phyloP scores from a whole-genome alignment of 2,888 invertebrate species.

The Drosophila phalerata region DNA sequence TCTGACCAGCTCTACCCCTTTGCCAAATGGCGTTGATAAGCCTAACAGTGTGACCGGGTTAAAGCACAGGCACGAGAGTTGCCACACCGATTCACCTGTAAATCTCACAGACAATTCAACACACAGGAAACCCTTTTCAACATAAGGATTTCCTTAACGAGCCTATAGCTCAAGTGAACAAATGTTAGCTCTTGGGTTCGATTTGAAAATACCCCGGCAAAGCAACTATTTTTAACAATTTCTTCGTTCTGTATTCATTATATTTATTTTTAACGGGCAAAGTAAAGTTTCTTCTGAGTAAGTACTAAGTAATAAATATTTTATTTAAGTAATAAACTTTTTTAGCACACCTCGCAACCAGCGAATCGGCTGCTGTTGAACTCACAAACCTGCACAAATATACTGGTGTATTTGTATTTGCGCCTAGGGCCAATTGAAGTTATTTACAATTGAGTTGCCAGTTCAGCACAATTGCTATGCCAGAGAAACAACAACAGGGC shows the following conservation, averaged over 20 bases:
- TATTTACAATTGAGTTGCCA: conserved; percentile 76
- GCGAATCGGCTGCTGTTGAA: conserved; percentile 27
- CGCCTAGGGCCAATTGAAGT: conserved; percentile 71
- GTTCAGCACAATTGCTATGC: conserved; percentile 64
- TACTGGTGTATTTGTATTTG: conserved; percentile 47
- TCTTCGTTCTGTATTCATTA: too few relatives aligned
- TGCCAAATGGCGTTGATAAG: conserved; percentile 48
- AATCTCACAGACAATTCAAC: too few relatives aligned
- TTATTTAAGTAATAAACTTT: not conserved
- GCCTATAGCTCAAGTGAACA: too few relatives aligned
- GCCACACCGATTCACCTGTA: not conserved
- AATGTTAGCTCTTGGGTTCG: too few relatives aligned
- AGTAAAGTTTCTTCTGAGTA: too few relatives aligned
- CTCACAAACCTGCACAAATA: conserved; percentile 41
- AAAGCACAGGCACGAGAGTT: conserved; percentile 16
- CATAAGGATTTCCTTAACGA: too few relatives aligned
- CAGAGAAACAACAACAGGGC: conserved; percentile 30
- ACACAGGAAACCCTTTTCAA: too few relatives aligned
- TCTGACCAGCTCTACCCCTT: conserved; percentile 9
- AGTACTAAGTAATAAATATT: too few relatives aligned
- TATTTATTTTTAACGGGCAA: too few relatives aligned
- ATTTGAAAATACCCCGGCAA: too few relatives aligned
- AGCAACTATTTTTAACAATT: too few relatives aligned
- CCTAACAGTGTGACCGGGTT: conserved; percentile 31
- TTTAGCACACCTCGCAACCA: conserved; percentile 40